Evolutionary conservation across 2,888 invertebrate genomes (phyloP).

Genomic region (Platypus cylindrus): DNA sequence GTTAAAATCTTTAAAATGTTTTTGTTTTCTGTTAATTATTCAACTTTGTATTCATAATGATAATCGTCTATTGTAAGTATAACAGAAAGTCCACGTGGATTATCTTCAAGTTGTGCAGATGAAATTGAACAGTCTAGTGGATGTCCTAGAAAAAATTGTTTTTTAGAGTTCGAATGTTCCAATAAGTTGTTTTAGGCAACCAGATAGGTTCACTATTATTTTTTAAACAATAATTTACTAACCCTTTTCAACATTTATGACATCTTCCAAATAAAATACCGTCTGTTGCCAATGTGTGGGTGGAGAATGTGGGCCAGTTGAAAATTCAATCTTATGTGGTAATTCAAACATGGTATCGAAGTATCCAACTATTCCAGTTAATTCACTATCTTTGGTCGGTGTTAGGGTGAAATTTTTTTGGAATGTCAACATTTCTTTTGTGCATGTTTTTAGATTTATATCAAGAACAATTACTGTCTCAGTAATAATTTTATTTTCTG

Average conservation of each 20-base stretch:
- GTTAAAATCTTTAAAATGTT: constrained; percentile 6
- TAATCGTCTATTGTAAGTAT: constrained; percentile 51
- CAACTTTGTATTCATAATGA: constrained; percentile 49
- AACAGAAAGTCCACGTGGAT: constrained; percentile 61
- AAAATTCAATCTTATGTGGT: constrained; percentile 51
- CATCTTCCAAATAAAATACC: constrained; percentile 68
- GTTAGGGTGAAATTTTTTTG: constrained; percentile 53
- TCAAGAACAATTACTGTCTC: constrained; percentile 51
- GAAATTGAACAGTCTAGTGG: constrained; percentile 53
- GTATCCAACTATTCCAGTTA: constrained; percentile 80
- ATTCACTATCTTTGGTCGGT: constrained; percentile 47
- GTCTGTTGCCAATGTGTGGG: constrained; percentile 95
- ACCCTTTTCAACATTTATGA: too few species aligned
- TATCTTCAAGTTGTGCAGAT: constrained; percentile 59
- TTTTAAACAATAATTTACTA: too few species aligned
- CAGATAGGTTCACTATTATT: too few species aligned
- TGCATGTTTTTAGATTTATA: constrained; percentile 66
- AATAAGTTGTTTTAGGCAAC: too few species aligned
- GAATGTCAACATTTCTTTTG: constrained; percentile 59
- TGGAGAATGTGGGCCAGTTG: constrained; percentile 62
- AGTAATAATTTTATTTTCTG: constrained; percentile 52
- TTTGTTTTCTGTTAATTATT: constrained; percentile 32
- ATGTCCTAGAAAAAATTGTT: constrained; percentile 40
- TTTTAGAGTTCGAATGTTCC: too few species aligned
- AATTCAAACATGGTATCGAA: constrained; percentile 82